Evolutionary conservation across 1,140 invertebrate species (phyloP).

Genomic region (Caenorhabditis brenneri): DNA sequence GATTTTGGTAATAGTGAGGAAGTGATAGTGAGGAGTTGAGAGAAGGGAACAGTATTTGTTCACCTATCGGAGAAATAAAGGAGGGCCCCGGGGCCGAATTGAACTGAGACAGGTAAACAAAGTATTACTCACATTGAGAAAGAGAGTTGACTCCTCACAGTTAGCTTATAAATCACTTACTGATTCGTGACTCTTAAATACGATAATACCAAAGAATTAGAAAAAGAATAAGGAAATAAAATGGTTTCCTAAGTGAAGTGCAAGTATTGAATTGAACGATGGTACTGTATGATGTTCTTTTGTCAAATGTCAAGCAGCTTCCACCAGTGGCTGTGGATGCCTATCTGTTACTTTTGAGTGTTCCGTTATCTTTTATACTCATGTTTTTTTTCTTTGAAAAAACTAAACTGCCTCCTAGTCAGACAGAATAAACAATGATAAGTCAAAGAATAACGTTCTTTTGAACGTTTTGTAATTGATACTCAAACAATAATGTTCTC

Average conservation of each 20-base stretch:
- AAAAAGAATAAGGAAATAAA: no score
- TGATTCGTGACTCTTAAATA: conserved; percentile 29
- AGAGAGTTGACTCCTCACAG: neutral
- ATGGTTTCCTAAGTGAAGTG: neutral
- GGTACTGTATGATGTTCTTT: no score
- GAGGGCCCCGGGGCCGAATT: no score
- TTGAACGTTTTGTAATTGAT: neutral
- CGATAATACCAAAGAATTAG: neutral
- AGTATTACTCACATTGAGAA: conserved; percentile 17
- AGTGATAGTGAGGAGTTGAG: neutral
- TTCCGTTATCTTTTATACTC: neutral
- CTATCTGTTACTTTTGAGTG: no score
- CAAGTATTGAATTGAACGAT: no score
- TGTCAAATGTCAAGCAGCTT: no score
- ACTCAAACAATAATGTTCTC: conserved; percentile 6
- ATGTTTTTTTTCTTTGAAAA: neutral
- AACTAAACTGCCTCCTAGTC: neutral
- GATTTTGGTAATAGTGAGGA: neutral
- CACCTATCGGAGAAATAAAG: neutral
- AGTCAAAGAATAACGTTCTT: neutral
- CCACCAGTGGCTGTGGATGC: no score
- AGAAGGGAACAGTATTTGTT: conserved; percentile 30
- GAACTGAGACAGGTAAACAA: conserved; percentile 37
- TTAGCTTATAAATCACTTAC: conserved; percentile 7
- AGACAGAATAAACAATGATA: conserved; percentile 1